A percentile compares a stretch with the other conserved stretches of the same genome.
phyloP scores from a whole-genome alignment of 1,140 invertebrate genomes.

The Panonychus citri region DNA sequence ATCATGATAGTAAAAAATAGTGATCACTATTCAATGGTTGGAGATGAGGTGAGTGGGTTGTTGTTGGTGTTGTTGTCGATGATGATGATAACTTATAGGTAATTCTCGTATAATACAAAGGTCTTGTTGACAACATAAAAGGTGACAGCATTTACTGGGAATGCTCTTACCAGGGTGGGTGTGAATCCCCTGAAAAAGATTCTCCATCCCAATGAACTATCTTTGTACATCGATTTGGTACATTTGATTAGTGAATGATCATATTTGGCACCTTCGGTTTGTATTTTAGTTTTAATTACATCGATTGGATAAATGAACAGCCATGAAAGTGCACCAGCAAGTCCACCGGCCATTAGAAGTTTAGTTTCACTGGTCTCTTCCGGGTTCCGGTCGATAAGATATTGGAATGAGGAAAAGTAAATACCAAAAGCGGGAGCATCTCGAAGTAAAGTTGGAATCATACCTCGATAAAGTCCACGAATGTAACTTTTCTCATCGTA shows the following conservation, averaged over 20 bases:
- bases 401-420: constrained; percentile 38
- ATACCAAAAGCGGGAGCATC: constrained; percentile 38
- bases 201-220: constrained; percentile 31
- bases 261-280: constrained; percentile 24
- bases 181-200: constrained; percentile 44
- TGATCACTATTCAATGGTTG: no score
- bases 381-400: constrained; percentile 34
- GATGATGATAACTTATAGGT: constrained; percentile 1
- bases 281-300: constrained; percentile 63
- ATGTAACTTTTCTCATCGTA: constrained; percentile 33
- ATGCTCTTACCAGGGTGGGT: constrained; percentile 54
- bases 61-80: no score
- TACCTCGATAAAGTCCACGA: constrained; percentile 43
- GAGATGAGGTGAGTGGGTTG: no score
- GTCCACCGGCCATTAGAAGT: constrained; percentile 34
- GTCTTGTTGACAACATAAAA: constrained; percentile 60
- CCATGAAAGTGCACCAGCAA: constrained; percentile 65
- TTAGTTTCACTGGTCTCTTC: not conserved
- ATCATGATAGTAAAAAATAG: no score
- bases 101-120: constrained; percentile 4
- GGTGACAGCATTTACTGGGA: constrained; percentile 74
- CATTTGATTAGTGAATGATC: not conserved
- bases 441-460: constrained; percentile 42
- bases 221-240: not conserved
- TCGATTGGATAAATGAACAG: constrained; percentile 60